Conservation (phyloP, 2,113 vertebrate genomes). For the Anoplopoma fimbria region DNA sequence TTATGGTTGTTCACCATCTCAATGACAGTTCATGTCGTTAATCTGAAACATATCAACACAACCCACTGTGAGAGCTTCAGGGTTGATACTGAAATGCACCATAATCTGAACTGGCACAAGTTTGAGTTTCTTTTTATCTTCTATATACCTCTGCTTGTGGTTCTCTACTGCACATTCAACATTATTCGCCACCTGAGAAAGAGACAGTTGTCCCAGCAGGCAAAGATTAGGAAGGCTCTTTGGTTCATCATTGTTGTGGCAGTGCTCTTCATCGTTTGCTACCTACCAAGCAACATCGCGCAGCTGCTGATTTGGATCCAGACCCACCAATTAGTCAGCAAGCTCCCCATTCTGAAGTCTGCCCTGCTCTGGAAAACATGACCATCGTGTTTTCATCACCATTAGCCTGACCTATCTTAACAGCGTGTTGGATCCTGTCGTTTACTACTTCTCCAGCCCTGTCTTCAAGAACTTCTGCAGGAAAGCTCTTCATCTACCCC, state of each 20-base stretch:
- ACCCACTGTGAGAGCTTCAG: conserved; percentile 79
- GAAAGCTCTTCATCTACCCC: conserved; percentile 48
- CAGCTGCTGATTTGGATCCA: conserved; percentile 79
- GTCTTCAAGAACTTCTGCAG: conserved; percentile 69
- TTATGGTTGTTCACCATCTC: conserved; percentile 71
- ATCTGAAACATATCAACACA: conserved; percentile 2
- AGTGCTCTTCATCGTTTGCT: conserved; percentile 69
- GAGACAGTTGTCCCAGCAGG: conserved; percentile 58
- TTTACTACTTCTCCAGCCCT: conserved; percentile 83
- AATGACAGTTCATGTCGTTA: conserved; percentile 56
- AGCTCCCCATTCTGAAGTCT: conserved; percentile 4
- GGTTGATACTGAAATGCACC: background rate
- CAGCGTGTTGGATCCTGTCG: conserved; percentile 76
- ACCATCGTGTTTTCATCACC: conserved; percentile 66
- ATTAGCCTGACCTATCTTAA: conserved; percentile 82
- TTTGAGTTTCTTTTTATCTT: conserved; percentile 74
- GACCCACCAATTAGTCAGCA: fast-evolving
- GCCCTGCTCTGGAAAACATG: conserved; percentile 37
- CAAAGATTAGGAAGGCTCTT: conserved; percentile 74
- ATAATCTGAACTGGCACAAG: conserved; percentile 65
- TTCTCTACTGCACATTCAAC: conserved; percentile 74
- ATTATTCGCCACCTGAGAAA: conserved; percentile 64
- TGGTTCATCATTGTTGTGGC: conserved; percentile 65
- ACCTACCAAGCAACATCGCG: conserved; percentile 77
- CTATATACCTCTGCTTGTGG: conserved; percentile 66